Percentiles rank a stretch among this genome's conserved stretches.
Evolutionary conservation across 2,888 invertebrate species (phyloP).

Genomic region (Hymenopus coronatus): DNA sequence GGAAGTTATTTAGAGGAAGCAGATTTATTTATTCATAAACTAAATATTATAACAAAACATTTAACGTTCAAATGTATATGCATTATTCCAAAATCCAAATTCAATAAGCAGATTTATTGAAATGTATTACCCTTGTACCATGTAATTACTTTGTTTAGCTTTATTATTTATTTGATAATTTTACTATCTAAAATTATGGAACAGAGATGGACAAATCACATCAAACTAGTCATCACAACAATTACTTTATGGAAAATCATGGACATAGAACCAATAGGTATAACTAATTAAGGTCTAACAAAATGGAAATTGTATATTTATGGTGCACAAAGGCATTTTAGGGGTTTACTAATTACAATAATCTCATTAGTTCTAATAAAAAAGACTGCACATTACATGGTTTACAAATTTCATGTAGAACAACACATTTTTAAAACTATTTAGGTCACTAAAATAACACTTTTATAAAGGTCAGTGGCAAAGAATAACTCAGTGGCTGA

Average conservation of each 20-base stretch:
- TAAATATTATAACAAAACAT: background rate
- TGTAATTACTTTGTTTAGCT: background rate
- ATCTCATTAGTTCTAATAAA: background rate
- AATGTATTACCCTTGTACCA: background rate
- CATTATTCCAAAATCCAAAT: background rate
- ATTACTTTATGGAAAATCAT: background rate
- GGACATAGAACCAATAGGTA: background rate
- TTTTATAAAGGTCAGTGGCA: background rate
- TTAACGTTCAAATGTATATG: background rate
- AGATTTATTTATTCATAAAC: too few relatives aligned
- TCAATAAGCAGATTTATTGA: background rate
- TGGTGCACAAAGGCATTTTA: background rate
- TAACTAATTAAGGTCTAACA: background rate
- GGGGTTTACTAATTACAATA: background rate
- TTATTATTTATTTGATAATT: background rate
- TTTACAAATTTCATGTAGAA: background rate
- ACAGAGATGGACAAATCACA: background rate
- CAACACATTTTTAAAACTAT: background rate
- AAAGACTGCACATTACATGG: background rate
- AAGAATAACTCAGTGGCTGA: background rate
- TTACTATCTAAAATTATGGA: conserved; percentile 18
- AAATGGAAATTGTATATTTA: background rate
- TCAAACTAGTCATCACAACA: background rate
- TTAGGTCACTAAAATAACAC: background rate
- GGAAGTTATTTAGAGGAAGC: too few relatives aligned